Percentiles rank a stretch among this genome's conserved stretches.
phyloP scores from a whole-genome alignment of 2,797 vertebrate species.

The Platalea minor region DNA sequence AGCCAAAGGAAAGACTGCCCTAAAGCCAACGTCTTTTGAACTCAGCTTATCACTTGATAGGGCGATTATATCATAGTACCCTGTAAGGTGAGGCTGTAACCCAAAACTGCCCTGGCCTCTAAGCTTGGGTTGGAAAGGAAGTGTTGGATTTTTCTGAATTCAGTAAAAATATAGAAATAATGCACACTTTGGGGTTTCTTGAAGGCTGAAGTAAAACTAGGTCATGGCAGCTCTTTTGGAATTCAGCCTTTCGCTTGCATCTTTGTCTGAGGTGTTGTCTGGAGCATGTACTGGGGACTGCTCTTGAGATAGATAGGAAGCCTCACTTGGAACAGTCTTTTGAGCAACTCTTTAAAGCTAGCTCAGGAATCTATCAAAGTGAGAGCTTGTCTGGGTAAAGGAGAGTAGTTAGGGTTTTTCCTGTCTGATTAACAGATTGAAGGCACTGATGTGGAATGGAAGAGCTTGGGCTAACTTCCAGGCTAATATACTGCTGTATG shows the following conservation, averaged over 20 bases:
- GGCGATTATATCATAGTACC: neutral
- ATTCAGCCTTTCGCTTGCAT: neutral
- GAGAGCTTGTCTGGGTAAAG: neutral
- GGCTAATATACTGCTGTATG: constrained; percentile 7
- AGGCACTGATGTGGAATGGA: constrained; percentile 3
- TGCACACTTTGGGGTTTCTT: accelerated
- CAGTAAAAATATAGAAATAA: neutral
- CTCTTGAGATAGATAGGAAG: neutral
- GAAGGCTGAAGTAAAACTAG: neutral
- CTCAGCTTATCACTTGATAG: neutral
- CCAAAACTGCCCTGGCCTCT: neutral
- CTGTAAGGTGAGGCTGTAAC: neutral
- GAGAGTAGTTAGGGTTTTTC: neutral
- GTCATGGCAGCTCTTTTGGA: neutral
- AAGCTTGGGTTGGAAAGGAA: neutral
- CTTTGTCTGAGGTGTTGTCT: neutral
- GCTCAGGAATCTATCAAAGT: neutral
- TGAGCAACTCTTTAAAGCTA: neutral
- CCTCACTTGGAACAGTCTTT: neutral
- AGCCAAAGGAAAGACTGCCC: neutral
- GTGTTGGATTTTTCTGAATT: neutral
- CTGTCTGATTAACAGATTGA: constrained; percentile 2
- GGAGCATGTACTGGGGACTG: neutral
- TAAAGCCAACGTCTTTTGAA: neutral
- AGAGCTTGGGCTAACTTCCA: constrained; percentile 33